phyloP scores from a whole-genome alignment of 2,113 vertebrate genomes.

The Coreoperca whiteheadi region DNA sequence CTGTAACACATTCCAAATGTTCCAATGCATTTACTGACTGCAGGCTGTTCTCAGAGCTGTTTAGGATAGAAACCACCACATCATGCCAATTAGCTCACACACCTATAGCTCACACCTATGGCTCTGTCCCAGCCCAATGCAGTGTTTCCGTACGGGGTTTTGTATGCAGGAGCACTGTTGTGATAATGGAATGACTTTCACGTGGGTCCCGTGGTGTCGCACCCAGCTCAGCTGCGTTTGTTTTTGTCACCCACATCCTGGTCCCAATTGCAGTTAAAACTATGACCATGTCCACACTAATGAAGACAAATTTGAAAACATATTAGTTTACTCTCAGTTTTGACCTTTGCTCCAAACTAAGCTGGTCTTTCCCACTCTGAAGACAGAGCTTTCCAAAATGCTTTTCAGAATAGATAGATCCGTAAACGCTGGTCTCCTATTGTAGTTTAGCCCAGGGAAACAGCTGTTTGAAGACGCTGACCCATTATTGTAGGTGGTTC shows the following conservation, averaged over 20 bases:
- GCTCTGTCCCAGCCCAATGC: neutral
- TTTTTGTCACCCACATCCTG: slow-evolving; percentile 30
- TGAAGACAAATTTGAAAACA: neutral
- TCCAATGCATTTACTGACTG: slow-evolving; percentile 4
- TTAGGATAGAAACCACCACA: neutral
- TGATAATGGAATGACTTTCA: slow-evolving; percentile 30
- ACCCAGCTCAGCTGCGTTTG: slow-evolving; percentile 26
- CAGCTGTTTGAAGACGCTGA: neutral
- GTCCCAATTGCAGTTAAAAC: neutral
- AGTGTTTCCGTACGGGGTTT: neutral
- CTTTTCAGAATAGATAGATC: neutral
- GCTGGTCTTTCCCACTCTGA: neutral
- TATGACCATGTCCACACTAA: neutral
- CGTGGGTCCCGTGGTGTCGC: slow-evolving; percentile 12
- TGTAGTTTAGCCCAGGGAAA: neutral
- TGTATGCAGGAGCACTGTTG: slow-evolving; percentile 8
- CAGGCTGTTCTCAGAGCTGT: slow-evolving; percentile 6
- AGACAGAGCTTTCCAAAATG: neutral
- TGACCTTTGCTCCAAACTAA: neutral
- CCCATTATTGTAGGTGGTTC: neutral
- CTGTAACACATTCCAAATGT: slow-evolving; percentile 44
- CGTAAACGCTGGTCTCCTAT: neutral
- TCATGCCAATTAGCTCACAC: neutral
- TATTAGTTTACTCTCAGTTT: no score
- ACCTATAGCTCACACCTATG: neutral